Conservation (phyloP, 2,888 invertebrate genomes). For the Cantharis lateralis region DNA sequence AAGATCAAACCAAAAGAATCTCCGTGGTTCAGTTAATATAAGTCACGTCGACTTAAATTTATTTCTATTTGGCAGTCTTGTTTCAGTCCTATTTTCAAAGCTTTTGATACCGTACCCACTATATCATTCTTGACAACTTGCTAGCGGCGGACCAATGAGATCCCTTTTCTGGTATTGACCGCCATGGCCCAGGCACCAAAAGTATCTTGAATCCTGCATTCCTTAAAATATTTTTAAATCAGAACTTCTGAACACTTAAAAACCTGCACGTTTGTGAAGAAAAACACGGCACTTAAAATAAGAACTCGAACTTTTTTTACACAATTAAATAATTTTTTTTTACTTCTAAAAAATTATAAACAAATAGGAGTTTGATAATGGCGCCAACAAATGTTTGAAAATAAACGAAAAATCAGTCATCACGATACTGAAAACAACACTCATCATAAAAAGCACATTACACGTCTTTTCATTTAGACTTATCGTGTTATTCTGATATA, state of each 20-base stretch:
- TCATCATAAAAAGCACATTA: constrained; percentile 31
- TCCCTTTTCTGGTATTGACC: constrained; percentile 46
- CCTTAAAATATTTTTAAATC: constrained; percentile 15
- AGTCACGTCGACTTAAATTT: constrained; percentile 10
- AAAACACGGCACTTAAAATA: neutral
- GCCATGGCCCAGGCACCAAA: constrained; percentile 44
- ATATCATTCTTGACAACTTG: constrained; percentile 44
- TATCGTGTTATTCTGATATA: constrained; percentile 44
- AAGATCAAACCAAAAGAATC: neutral
- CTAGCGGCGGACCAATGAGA: constrained; percentile 47
- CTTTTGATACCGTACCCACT: constrained; percentile 33
- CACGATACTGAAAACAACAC: constrained; percentile 23
- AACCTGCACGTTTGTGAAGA: neutral
- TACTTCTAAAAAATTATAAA: neutral
- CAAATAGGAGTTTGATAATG: neutral
- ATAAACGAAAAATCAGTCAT: neutral
- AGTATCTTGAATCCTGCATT: constrained; percentile 23
- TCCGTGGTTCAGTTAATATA: neutral
- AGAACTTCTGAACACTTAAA: neutral
- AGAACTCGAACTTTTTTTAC: neutral
- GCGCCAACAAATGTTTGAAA: neutral
- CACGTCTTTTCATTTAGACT: constrained; percentile 46
- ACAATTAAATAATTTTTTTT: neutral
- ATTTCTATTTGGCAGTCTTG: constrained; percentile 19
- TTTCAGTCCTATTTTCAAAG: constrained; percentile 29